Evolutionary conservation across 2,797 vertebrate genomes (phyloP).

Genomic region (Poeciliopsis presidionis): DNA sequence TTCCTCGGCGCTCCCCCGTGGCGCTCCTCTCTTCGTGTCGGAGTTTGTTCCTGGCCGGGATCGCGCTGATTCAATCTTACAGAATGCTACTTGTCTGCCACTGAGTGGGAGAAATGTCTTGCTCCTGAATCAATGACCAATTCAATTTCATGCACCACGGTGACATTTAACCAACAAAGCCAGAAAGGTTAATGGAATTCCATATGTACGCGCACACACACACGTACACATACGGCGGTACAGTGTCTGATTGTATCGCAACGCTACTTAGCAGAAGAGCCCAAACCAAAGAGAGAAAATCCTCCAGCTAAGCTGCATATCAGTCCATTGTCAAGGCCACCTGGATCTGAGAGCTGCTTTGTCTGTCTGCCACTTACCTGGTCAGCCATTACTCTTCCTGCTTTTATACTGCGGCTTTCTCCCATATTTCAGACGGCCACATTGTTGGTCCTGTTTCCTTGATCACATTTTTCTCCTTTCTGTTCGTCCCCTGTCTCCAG

Average conservation of each 20-base stretch:
- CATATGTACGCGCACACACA: slow-evolving; percentile 64
- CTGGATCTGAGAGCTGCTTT: slow-evolving; percentile 45
- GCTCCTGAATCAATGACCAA: slow-evolving; percentile 78
- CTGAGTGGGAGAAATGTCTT: slow-evolving; percentile 57
- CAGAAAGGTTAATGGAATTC: slow-evolving; percentile 80
- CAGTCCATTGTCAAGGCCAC: slow-evolving; percentile 56
- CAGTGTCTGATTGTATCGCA: slow-evolving; percentile 70
- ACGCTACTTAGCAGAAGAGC: slow-evolving; percentile 66
- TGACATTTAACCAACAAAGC: slow-evolving; percentile 79
- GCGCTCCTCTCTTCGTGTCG: slow-evolving; percentile 31
- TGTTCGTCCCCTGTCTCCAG: slow-evolving; percentile 11
- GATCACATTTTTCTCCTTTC: slow-evolving; percentile 18
- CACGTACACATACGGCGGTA: slow-evolving; percentile 41
- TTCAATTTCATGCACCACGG: slow-evolving; percentile 77
- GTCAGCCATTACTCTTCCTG: slow-evolving; percentile 42
- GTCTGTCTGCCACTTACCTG: slow-evolving; percentile 40
- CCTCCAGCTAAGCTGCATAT: slow-evolving; percentile 63
- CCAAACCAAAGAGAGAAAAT: slow-evolving; percentile 67
- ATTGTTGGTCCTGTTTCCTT: slow-evolving; percentile 4
- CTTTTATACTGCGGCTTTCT: slow-evolving; percentile 28
- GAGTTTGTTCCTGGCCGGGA: slow-evolving; percentile 30
- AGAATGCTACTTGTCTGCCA: slow-evolving; percentile 50
- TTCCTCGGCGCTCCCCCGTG: slow-evolving; percentile 8
- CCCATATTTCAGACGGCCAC: slow-evolving; percentile 19
- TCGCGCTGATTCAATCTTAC: slow-evolving; percentile 36